A percentile compares a stretch with the other conserved stretches of the same genome.
phyloP scores from a whole-genome alignment of 2,113 vertebrate genomes.

The Grallaria varia region DNA sequence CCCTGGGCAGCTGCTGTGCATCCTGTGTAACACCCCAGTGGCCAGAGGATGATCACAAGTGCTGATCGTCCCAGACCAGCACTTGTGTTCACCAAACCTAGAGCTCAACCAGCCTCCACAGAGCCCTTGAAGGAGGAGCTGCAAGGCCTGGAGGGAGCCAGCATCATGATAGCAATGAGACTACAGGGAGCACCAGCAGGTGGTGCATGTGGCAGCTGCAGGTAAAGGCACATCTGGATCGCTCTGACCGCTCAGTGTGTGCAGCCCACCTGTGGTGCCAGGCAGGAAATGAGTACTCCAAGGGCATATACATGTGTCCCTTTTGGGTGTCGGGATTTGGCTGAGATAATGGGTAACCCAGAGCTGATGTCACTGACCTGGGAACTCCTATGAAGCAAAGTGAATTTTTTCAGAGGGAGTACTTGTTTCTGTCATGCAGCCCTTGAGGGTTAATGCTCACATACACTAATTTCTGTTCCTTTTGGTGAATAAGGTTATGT shows the following conservation, averaged over 20 bases:
- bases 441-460: not conserved
- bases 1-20: not conserved
- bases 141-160: not conserved
- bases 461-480: not conserved
- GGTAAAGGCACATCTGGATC: not conserved
- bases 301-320: rapidly evolving
- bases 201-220: rapidly evolving
- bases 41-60: not conserved
- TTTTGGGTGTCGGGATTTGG: not conserved
- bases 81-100: not conserved
- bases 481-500: not conserved
- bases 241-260: not conserved
- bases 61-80: not conserved
- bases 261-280: not conserved
- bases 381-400: not conserved
- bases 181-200: not conserved
- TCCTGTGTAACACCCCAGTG: not conserved
- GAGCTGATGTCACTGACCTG: not conserved
- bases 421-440: not conserved
- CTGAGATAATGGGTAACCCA: not conserved
- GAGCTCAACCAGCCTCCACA: not conserved
- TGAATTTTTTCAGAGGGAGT: not conserved
- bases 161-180: rapidly evolving
- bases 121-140: not conserved
- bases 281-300: not conserved